Evolutionary conservation across 2,113 vertebrate species (phyloP).

Genomic region (Amphiprion percula): DNA sequence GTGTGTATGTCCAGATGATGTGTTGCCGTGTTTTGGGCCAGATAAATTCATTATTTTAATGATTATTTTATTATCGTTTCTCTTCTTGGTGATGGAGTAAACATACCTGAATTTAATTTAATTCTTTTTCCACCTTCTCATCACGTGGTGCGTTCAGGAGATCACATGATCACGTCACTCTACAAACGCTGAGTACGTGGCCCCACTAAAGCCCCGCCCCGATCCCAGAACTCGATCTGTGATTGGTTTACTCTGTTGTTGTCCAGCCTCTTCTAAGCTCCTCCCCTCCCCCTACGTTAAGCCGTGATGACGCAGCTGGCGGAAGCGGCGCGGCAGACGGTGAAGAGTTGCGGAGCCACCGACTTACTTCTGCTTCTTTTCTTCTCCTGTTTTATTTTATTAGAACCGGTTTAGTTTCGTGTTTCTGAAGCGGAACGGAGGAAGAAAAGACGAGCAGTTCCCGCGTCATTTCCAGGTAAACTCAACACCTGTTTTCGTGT

Average conservation of each 20-base stretch:
- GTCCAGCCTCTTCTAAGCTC: not conserved
- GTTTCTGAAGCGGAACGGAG: not conserved
- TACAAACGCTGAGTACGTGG: constrained; percentile 41
- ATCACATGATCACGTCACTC: constrained; percentile 8
- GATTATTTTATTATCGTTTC: too few relatives aligned
- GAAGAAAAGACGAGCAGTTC: not conserved
- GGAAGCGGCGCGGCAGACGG: constrained; percentile 13
- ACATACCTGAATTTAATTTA: too few relatives aligned
- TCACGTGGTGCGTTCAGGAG: not conserved
- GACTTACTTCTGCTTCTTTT: not conserved
- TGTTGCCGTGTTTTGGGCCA: too few relatives aligned
- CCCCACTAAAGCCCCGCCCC: constrained; percentile 7
- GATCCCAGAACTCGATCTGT: rapidly evolving
- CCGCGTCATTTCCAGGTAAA: constrained; percentile 36
- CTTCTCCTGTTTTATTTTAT: not conserved
- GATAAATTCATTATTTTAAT: too few relatives aligned
- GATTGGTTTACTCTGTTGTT: constrained; percentile 31
- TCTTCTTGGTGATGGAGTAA: too few relatives aligned
- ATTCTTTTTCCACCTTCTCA: too few relatives aligned
- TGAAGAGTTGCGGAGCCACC: not conserved
- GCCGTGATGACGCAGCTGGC: constrained; percentile 41
- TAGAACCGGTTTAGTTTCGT: too few relatives aligned
- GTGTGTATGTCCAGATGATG: too few relatives aligned
- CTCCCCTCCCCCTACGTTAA: rapidly evolving
- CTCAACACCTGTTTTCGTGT: not conserved